Evolutionary conservation across 2,797 vertebrate genomes (phyloP).

Genomic region (Chromobotia macracanthus): DNA sequence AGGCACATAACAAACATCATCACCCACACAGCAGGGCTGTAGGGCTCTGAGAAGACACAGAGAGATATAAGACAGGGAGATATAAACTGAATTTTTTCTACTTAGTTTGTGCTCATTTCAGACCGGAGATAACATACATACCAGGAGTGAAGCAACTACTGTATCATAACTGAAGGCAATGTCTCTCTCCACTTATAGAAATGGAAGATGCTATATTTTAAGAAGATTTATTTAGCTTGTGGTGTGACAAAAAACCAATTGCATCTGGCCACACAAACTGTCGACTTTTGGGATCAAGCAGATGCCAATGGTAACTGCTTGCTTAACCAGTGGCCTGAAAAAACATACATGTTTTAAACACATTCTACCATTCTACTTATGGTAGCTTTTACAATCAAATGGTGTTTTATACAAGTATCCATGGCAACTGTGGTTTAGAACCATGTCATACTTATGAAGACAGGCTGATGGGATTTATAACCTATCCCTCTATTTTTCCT

Average conservation of each 20-base stretch:
- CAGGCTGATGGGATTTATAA: constrained; percentile 13
- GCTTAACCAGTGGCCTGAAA: not conserved
- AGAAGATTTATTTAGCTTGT: not conserved
- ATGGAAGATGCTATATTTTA: not conserved
- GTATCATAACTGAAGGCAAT: not conserved
- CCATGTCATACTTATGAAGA: not conserved
- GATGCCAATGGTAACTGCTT: not conserved
- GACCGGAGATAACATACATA: not conserved
- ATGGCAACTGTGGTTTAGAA: not conserved
- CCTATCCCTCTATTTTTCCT: not conserved
- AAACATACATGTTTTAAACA: no score
- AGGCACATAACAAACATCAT: constrained; percentile 99
- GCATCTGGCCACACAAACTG: not conserved
- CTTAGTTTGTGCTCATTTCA: constrained; percentile 11
- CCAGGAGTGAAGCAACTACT: not conserved
- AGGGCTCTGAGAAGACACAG: constrained; percentile 82
- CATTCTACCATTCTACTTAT: no score
- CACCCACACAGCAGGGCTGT: constrained; percentile 95
- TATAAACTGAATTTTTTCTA: not conserved
- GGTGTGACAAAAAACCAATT: not conserved
- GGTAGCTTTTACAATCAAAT: not conserved
- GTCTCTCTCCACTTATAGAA: not conserved
- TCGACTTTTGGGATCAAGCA: not conserved
- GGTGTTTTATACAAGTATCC: not conserved
- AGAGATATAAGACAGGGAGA: constrained; percentile 5